phyloP scores from a whole-genome alignment of 2,113 vertebrate genomes.

The Hystrix cristata region DNA sequence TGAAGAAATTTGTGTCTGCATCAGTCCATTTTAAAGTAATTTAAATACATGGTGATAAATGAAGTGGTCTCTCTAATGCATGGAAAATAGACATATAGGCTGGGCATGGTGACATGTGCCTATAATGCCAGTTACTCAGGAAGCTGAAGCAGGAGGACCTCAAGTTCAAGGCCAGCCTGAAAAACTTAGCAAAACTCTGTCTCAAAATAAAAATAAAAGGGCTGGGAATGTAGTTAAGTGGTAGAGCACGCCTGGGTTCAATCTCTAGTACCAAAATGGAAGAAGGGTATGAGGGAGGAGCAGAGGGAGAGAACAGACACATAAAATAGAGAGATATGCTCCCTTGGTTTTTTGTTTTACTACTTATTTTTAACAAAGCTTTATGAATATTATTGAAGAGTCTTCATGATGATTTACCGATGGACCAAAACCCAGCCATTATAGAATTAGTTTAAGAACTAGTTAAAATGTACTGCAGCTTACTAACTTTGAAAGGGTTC shows the following conservation, averaged over 20 bases:
- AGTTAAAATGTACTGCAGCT: not conserved
- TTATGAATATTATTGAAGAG: not conserved
- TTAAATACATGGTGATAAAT: not conserved
- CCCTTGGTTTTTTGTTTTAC: not conserved
- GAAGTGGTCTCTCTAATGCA: not conserved
- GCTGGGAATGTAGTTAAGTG: not conserved
- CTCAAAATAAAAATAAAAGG: not conserved
- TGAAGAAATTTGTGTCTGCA: not conserved
- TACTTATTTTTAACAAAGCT: not conserved
- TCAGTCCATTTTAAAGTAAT: not conserved
- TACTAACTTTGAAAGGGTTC: not conserved
- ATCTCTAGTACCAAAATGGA: not conserved
- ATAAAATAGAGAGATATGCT: not conserved
- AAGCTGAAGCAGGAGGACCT: not conserved
- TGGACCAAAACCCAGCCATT: not conserved
- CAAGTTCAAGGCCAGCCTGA: not conserved
- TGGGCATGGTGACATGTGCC: not conserved
- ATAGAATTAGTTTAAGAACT: not conserved
- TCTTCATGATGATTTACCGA: not conserved
- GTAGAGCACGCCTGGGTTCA: not conserved
- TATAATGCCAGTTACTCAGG: not conserved
- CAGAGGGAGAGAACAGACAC: not conserved
- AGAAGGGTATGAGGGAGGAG: not conserved
- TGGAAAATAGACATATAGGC: not conserved
- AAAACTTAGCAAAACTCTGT: not conserved